Conservation (phyloP, 53 echinoderm and acorn worm species). For the Echinometra lucunter region DNA sequence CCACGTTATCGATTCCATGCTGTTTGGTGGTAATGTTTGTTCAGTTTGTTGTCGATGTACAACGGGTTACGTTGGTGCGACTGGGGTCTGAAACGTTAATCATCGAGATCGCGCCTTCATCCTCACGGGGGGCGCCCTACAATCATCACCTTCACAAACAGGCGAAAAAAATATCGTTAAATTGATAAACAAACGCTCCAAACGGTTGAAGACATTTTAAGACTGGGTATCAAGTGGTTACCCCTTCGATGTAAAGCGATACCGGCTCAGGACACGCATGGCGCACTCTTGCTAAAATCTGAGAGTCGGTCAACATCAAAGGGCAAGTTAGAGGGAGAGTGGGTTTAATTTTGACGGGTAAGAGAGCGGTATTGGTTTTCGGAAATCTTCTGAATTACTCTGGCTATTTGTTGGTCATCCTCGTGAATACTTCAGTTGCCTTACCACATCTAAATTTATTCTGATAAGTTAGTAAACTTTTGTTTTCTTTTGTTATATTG, state of each 20-base stretch:
- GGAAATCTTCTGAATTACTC: not conserved
- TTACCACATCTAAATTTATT: no score
- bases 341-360: not conserved
- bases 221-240: constrained; percentile 9
- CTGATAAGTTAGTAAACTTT: no score
- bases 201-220: constrained; percentile 4
- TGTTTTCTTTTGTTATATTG: no score
- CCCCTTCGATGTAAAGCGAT: not conserved
- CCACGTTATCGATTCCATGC: no score
- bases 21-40: no score
- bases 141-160: constrained; percentile 61
- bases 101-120: constrained; percentile 28
- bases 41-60: no score
- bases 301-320: not conserved
- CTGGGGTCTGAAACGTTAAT: no score
- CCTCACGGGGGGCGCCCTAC: constrained; percentile 5
- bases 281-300: constrained; percentile 22
- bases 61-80: no score
- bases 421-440: no score
- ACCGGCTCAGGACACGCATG: not conserved
- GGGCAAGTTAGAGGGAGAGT: not conserved
- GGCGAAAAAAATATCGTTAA: constrained; percentile 61
- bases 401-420: no score
- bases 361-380: not conserved
- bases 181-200: constrained; percentile 64